Evolutionary conservation across 2,797 vertebrate genomes (phyloP).

Genomic region (Mergus octosetaceus): DNA sequence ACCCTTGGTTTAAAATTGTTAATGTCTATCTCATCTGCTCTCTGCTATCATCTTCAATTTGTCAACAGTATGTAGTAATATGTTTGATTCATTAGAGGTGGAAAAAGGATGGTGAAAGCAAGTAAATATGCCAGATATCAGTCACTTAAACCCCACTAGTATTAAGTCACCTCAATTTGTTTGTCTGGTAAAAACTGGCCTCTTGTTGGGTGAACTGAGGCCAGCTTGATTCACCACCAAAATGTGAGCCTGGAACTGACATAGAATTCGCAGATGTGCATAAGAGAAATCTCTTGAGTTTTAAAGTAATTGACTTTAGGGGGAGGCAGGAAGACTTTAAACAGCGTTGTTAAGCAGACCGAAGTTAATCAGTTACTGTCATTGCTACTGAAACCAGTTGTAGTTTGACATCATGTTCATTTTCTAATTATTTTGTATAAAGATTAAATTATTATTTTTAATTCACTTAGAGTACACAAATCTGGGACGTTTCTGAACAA

Average conservation of each 20-base stretch:
- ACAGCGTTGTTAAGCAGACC: constrained; percentile 5
- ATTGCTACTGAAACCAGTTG: constrained; percentile 46
- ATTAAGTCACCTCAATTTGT: constrained; percentile 77
- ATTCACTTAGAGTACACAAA: not conserved
- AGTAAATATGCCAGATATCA: constrained; percentile 57
- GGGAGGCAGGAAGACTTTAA: constrained; percentile 55
- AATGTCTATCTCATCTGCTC: constrained; percentile 58
- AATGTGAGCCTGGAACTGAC: constrained; percentile 75
- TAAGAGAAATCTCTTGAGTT: constrained; percentile 70
- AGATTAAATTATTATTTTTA: not conserved
- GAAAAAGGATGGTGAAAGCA: constrained; percentile 52
- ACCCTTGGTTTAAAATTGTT: not conserved
- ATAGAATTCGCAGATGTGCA: constrained; percentile 82
- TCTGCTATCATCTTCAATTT: constrained; percentile 43
- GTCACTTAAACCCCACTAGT: constrained; percentile 60
- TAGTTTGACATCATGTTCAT: constrained; percentile 30
- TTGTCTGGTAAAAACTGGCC: constrained; percentile 73
- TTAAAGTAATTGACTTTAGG: constrained; percentile 59
- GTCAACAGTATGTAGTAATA: constrained; percentile 2
- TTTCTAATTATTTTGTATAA: constrained; percentile 43
- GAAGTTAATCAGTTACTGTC: constrained; percentile 54
- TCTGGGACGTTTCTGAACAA: constrained; percentile 12
- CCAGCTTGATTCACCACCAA: constrained; percentile 77
- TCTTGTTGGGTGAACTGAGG: constrained; percentile 54
- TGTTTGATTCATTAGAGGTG: constrained; percentile 6